These are phyloP conservation scores for Lasioglossum pauxillum DNA, from an alignment of 2,888 invertebrate species.

Conservation along the genomic window DNA sequence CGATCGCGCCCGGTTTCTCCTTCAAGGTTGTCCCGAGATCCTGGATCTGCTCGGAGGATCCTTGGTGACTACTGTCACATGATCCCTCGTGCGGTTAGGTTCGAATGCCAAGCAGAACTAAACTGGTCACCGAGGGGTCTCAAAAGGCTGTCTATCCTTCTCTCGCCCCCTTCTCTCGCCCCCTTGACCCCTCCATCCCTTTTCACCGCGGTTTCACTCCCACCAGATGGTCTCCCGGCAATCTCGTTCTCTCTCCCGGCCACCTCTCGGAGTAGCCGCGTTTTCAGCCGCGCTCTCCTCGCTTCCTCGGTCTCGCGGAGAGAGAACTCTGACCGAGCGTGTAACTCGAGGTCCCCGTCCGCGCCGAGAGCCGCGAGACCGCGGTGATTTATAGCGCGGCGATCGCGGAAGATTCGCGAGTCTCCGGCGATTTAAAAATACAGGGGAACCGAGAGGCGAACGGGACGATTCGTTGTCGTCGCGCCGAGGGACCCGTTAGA, in stretches of 20 bases:
- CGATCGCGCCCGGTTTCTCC: not conserved
- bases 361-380: slow-evolving; percentile 19
- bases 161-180: slow-evolving; percentile 56
- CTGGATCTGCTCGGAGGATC: slow-evolving; percentile 39
- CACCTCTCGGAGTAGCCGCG: not conserved
- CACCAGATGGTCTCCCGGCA: slow-evolving; percentile 30
- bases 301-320: not conserved
- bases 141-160: slow-evolving; percentile 72
- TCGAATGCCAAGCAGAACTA: slow-evolving; percentile 76
- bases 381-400: slow-evolving; percentile 59
- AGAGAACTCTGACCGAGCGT: slow-evolving; percentile 16
- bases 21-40: slow-evolving; percentile 7
- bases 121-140: slow-evolving; percentile 77
- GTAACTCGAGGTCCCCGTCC: slow-evolving; percentile 20
- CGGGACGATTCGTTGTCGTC: slow-evolving; percentile 14
- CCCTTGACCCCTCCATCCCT: slow-evolving; percentile 59
- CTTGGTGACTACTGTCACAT: slow-evolving; percentile 55
- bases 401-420: slow-evolving; percentile 58
- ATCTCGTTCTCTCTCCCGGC: not conserved
- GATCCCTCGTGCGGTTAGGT: slow-evolving; percentile 62
- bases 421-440: slow-evolving; percentile 57
- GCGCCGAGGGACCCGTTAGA: slow-evolving; percentile 36
- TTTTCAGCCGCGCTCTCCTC: not conserved
- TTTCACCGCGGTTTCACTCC: slow-evolving; percentile 59
- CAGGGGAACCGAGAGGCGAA: slow-evolving; percentile 21